phyloP scores from a whole-genome alignment of 2,113 vertebrate genomes.

The Corvus cornix region DNA sequence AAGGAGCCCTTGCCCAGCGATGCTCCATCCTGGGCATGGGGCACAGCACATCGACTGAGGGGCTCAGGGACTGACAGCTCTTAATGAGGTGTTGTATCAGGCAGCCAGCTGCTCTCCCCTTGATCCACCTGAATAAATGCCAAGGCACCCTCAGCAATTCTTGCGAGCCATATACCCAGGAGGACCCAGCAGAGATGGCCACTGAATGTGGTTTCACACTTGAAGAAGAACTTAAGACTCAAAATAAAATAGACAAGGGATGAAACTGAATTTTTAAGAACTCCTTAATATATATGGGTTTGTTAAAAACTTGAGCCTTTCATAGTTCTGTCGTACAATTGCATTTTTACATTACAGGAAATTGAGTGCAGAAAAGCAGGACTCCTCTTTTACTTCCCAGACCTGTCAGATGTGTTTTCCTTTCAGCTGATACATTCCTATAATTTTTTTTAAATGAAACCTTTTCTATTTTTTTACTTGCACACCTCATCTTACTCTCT shows the following conservation, averaged over 20 bases:
- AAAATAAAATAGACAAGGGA: background rate
- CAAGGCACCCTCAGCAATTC: background rate
- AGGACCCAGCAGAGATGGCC: background rate
- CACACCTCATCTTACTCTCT: background rate
- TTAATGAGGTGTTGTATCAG: background rate
- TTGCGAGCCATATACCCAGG: background rate
- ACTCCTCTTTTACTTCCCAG: background rate
- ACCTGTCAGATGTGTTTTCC: background rate
- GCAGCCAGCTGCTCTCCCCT: background rate
- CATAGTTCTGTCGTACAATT: background rate
- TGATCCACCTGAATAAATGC: background rate
- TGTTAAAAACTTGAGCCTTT: background rate
- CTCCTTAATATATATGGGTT: background rate
- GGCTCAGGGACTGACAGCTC: background rate
- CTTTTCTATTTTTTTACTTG: background rate
- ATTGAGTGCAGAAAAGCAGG: background rate
- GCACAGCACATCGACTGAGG: fast-evolving
- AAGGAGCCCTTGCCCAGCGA: background rate
- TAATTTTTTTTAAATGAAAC: background rate
- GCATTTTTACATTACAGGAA: background rate
- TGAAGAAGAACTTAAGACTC: background rate
- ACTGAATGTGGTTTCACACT: background rate
- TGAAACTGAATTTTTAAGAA: background rate
- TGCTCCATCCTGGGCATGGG: background rate
- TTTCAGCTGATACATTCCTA: background rate